Conservation (phyloP, 2,113 vertebrate genomes). For the Bos javanicus region DNA sequence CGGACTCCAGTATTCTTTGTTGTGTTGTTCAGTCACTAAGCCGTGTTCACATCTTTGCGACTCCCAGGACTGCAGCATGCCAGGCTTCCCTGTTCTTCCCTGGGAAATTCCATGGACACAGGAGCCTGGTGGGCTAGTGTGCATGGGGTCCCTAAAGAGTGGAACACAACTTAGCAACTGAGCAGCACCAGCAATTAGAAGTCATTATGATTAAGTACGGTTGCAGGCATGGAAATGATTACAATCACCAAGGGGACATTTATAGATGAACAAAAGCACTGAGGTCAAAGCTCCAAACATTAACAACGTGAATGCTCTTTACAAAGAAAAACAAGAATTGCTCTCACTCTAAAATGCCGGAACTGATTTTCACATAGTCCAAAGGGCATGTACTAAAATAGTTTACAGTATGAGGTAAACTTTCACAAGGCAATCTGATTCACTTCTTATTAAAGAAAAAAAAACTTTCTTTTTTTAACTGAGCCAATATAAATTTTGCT, state of each 20-base stretch:
- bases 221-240: not conserved
- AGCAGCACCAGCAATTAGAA: not conserved
- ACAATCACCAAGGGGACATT: not conserved
- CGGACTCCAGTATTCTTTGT: not conserved
- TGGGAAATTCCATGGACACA: not conserved
- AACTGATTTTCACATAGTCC: not conserved
- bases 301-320: not conserved
- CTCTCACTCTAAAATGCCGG: not conserved
- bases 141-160: not conserved
- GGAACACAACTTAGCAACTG: not conserved
- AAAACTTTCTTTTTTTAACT: not conserved
- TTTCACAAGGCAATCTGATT: not conserved
- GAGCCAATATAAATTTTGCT: not conserved
- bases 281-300: not conserved
- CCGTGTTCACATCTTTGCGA: rapidly evolving
- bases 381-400: not conserved
- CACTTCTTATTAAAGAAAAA: not conserved
- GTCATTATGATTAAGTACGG: not conserved
- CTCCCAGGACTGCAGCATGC: not conserved
- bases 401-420: not conserved
- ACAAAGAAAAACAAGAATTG: not conserved
- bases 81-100: not conserved
- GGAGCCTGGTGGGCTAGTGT: not conserved
- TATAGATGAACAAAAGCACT: not conserved
- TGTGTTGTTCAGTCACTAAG: not conserved